Base-by-base conservation (phyloP, 2,113 vertebrate species). In the Cololabis saira region DNA sequence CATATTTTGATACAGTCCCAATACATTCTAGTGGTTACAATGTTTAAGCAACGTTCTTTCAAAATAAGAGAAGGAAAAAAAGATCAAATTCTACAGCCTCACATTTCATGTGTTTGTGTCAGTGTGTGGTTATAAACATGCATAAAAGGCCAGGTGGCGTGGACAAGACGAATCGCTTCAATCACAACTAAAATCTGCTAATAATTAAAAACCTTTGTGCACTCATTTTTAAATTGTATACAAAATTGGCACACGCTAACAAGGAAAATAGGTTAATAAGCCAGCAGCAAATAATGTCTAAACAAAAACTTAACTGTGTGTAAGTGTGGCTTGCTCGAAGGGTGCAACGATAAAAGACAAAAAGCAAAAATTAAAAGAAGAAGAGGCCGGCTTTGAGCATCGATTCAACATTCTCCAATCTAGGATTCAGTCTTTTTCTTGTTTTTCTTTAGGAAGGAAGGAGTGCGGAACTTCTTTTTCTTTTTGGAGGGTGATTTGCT, bases 381-480 rank as follows among this genome's bases (percentile, higher is more conserved):
- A 43, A 4, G 65, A 22, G 41, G 71, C 56, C 62, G 76, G 76
- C 67, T 53, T 42, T 37, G 61, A 73, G 76, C 81, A 79, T 69
- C 67, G 60, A 83, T 74, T 63, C 72, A 70, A 72, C 55, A 24
- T 62, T 81, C 81, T 72, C 67, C 19, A 24, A 74, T 92, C 94
- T 95, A 97, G 83, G 94, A 92, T 52, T 98, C 98, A 7, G 94
- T 91, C 94, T 95, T 98, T 93, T 97, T 99, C 89, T 99, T 99
- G 94, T 95, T 98, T 91, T 99, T 99, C 94, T 98, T 98, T 67
- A 99, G 90, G 91, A 99, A 99, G 83, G 97, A 98, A 57, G 97
- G 98, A 47, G 98, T 99, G 74, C 98, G 97, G 89, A 99, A 99
- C 88, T 98, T 99, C 93, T 99, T 99, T 94, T 99, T 99, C 94